phyloP scores from a whole-genome alignment of 2,113 vertebrate genomes.

The Probosciger aterrimus region DNA sequence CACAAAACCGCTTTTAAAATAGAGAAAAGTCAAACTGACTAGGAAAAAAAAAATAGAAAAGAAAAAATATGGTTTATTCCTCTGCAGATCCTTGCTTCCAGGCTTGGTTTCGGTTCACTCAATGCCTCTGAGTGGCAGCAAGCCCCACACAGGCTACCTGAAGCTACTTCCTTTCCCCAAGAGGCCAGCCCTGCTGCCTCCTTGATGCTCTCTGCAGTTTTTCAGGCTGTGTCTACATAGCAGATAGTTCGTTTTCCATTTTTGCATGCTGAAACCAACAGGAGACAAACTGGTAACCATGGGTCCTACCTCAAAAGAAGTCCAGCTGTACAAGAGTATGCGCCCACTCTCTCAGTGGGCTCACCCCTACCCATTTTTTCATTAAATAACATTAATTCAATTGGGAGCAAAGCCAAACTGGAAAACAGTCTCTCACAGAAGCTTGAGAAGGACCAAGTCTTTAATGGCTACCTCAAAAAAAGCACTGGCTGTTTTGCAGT shows the following conservation, averaged over 20 bases:
- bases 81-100: background rate
- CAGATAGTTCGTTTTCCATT: background rate
- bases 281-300: background rate
- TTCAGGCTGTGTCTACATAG: background rate
- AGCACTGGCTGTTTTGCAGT: background rate
- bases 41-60: background rate
- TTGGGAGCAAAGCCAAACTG: background rate
- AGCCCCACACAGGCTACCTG: background rate
- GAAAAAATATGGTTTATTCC: background rate
- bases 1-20: background rate
- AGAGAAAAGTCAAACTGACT: background rate
- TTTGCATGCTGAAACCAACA: background rate
- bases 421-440: background rate
- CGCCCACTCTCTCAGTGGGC: fast-evolving
- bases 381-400: background rate
- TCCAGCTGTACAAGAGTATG: background rate
- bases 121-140: background rate
- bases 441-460: background rate
- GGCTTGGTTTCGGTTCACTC: background rate
- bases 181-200: background rate
- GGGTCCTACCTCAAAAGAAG: background rate
- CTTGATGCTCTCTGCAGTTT: background rate
- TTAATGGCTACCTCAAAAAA: background rate
- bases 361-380: background rate
- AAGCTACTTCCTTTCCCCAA: background rate